Percentiles rank a stretch among this genome's conserved stretches.
Conservation (phyloP, 2,797 vertebrate genomes). For the Enteromius mattozi region DNA sequence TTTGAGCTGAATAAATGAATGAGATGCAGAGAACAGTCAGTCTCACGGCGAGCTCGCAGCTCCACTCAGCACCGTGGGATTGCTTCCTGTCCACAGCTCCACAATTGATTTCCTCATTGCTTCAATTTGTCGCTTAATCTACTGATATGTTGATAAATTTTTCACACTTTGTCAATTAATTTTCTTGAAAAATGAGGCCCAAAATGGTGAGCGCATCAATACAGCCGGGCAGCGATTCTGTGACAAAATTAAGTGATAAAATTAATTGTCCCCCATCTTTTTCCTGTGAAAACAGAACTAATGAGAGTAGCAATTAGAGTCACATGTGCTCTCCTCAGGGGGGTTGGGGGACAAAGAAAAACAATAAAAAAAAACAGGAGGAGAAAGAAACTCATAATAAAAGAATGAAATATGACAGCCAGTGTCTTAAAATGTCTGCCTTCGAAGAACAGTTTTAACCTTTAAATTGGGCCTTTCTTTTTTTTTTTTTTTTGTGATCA, state of each 20-base stretch:
- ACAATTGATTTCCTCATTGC: constrained; percentile 87
- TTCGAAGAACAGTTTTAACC: background rate
- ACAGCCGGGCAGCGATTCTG: constrained; percentile 72
- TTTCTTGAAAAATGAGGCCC: constrained; percentile 81
- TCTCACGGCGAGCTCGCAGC: constrained; percentile 73
- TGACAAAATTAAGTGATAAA: constrained; percentile 87
- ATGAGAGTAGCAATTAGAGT: constrained; percentile 86
- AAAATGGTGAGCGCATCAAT: constrained; percentile 78
- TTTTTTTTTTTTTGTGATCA: background rate
- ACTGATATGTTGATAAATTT: constrained; percentile 86
- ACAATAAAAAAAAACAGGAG: constrained; percentile 75
- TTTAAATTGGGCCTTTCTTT: background rate
- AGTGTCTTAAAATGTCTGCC: constrained; percentile 26
- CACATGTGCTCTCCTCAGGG: constrained; percentile 80
- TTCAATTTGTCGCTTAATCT: constrained; percentile 87
- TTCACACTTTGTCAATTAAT: constrained; percentile 86
- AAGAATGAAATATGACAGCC: constrained; percentile 38
- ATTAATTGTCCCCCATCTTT: constrained; percentile 83
- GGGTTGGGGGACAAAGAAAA: constrained; percentile 63
- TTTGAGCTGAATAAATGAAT: constrained; percentile 82
- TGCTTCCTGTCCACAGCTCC: constrained; percentile 73
- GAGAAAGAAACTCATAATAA: constrained; percentile 22
- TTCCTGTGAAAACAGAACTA: constrained; percentile 84
- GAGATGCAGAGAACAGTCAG: constrained; percentile 76
- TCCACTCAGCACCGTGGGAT: constrained; percentile 58